Conservation (phyloP, 1,140 invertebrate genomes). For the Mizuhopecten yessoensis region DNA sequence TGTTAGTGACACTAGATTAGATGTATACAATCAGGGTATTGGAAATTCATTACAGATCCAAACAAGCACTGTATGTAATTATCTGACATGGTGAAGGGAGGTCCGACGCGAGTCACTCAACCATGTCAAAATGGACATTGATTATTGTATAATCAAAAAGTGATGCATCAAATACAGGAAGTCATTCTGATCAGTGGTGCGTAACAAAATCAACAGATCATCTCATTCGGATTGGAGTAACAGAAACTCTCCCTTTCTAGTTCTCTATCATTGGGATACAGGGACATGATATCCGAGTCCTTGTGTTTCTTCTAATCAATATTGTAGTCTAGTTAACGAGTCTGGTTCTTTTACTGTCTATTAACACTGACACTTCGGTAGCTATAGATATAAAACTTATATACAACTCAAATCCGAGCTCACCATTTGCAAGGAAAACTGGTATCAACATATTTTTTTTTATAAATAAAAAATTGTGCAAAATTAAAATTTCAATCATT, state of each 20-base stretch:
- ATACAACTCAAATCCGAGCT: too few species aligned
- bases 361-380: too few species aligned
- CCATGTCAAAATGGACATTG: constrained; percentile 1
- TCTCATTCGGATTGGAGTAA: neutral
- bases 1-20: constrained; percentile 38
- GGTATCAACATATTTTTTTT: too few species aligned
- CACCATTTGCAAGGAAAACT: too few species aligned
- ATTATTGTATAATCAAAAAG: constrained; percentile 40
- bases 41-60: constrained; percentile 29
- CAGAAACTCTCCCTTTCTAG: neutral
- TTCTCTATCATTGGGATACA: neutral
- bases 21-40: constrained; percentile 25
- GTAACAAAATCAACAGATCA: constrained; percentile 12
- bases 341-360: too few species aligned
- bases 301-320: neutral
- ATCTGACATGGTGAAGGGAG: neutral
- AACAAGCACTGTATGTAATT: constrained; percentile 26
- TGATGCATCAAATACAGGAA: constrained; percentile 38
- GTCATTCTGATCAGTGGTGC: constrained; percentile 14
- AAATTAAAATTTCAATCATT: too few species aligned
- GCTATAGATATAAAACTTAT: too few species aligned
- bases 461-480: too few species aligned
- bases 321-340: neutral
- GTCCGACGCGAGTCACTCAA: neutral
- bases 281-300: neutral